phyloP scores from a whole-genome alignment of 2,797 vertebrate species.

The Xiphorhynchus erythropygius region DNA sequence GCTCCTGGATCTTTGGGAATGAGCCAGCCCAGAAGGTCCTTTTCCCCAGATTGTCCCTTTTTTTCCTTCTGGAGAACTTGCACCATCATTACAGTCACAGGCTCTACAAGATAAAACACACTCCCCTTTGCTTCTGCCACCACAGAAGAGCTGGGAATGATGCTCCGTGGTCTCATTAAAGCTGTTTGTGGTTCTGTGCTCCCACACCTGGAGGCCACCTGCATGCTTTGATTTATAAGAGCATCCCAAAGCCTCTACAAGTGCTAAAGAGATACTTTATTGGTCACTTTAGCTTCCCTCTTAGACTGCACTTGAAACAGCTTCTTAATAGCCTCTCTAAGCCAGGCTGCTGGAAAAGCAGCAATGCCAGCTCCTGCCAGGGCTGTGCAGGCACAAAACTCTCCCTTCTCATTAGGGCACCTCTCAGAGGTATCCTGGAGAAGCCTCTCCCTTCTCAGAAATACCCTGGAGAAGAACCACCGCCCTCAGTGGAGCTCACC shows the following conservation, averaged over 20 bases:
- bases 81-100: not conserved
- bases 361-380: not conserved
- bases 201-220: not conserved
- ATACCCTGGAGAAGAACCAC: not conserved
- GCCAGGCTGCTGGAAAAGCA: not conserved
- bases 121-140: not conserved
- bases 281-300: not conserved
- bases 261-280: not conserved
- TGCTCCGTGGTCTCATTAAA: not conserved
- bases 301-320: not conserved
- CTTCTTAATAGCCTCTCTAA: not conserved
- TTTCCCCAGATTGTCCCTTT: slow-evolving; percentile 25
- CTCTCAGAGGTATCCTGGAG: not conserved
- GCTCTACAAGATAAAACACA: not conserved
- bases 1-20: not conserved
- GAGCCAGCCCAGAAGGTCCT: slow-evolving; percentile 45
- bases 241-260: not conserved
- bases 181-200: not conserved
- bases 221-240: not conserved
- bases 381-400: not conserved
- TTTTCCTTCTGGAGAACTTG: not conserved
- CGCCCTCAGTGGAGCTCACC: not conserved
- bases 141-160: not conserved
- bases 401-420: not conserved
- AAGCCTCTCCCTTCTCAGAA: not conserved